Conservation (phyloP, 2,113 vertebrate genomes). For the Daubentonia madagascariensis region DNA sequence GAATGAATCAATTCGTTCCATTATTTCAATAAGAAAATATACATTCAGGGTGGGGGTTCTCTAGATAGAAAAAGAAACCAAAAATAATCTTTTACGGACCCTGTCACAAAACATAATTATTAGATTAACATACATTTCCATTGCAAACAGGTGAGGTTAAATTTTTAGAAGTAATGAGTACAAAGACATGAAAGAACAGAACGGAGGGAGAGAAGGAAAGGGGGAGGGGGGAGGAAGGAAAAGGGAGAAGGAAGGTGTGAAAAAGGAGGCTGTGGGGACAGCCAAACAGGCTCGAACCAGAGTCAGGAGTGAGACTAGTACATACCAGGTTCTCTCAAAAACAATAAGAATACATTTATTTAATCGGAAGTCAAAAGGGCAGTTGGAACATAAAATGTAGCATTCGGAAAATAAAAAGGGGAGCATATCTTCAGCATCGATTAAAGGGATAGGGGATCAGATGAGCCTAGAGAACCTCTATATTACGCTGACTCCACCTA, state of each 20-base stretch:
- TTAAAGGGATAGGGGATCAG: background rate
- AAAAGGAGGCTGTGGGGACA: background rate
- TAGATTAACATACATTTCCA: background rate
- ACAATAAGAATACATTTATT: background rate
- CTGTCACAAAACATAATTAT: constrained; percentile 17
- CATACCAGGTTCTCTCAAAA: background rate
- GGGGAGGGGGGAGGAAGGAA: background rate
- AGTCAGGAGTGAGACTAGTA: background rate
- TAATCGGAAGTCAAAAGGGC: background rate
- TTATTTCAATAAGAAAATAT: constrained; percentile 44
- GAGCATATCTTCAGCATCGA: background rate
- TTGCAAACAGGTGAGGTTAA: background rate
- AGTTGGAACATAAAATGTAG: background rate
- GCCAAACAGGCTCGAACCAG: background rate
- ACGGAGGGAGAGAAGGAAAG: background rate
- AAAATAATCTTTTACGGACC: constrained; percentile 17
- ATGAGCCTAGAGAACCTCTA: background rate
- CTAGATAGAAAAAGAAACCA: constrained; percentile 43
- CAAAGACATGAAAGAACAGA: background rate
- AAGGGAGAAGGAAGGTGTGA: background rate
- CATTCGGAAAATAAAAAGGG: background rate
- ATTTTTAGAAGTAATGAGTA: background rate
- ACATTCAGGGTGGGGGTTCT: background rate
- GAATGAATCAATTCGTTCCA: constrained; percentile 51
- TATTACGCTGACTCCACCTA: background rate